A percentile compares a stretch with the other conserved stretches of the same genome.
Conservation (phyloP, 2,113 vertebrate genomes). For the Larimichthys crocea region DNA sequence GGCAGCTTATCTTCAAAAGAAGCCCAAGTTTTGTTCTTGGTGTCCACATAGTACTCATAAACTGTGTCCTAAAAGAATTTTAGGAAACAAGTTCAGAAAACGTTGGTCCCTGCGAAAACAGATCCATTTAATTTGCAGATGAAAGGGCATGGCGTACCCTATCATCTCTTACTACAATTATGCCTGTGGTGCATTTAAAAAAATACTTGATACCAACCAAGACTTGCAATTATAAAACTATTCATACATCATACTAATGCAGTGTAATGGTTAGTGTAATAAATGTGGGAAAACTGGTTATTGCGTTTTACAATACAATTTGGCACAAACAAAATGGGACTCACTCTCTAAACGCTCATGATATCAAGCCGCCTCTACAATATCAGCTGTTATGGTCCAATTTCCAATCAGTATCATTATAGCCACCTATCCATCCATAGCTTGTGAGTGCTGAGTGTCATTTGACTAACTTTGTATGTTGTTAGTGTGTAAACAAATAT, state of each 20-base stretch:
- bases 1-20: constrained; percentile 89
- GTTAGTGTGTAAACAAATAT: background rate
- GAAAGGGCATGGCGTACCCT: no score
- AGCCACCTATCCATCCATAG: no score
- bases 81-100: background rate
- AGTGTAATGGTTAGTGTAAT: background rate
- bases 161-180: background rate
- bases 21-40: constrained; percentile 88
- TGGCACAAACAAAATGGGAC: background rate
- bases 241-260: background rate
- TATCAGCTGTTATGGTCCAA: background rate
- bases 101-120: background rate
- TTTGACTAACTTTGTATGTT: background rate
- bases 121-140: background rate
- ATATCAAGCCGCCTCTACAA: background rate
- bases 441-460: no score
- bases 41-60: constrained; percentile 91
- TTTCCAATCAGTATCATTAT: background rate
- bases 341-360: no score
- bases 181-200: background rate
- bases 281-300: background rate
- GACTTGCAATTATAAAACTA: background rate
- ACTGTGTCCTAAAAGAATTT: constrained; percentile 85
- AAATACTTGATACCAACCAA: background rate
- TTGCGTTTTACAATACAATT: background rate